Percentiles rank a stretch among this genome's conserved stretches.
These are phyloP conservation scores for Synergus gifuensis DNA, from an alignment of 2,888 invertebrate species.

Conservation along the genomic window DNA sequence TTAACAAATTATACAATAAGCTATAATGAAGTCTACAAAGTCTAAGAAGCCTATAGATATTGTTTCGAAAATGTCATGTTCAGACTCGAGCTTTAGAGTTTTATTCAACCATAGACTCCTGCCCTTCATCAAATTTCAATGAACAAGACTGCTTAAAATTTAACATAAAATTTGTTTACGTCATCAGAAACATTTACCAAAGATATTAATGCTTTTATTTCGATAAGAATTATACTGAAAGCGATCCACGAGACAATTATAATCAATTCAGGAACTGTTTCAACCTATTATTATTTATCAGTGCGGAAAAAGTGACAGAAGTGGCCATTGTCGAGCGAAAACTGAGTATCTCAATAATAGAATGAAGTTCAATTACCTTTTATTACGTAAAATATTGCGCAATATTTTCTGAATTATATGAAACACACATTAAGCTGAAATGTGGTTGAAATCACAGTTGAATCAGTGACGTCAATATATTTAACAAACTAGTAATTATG, in stretches of 20 bases:
- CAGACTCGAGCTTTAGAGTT: background rate
- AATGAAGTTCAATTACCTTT: background rate
- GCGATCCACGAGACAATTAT: background rate
- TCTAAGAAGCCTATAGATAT: background rate
- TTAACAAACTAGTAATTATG: too few species aligned
- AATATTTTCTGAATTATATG: background rate
- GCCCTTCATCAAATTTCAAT: background rate
- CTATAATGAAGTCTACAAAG: background rate
- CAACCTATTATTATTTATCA: background rate
- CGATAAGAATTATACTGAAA: background rate
- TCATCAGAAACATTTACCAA: background rate
- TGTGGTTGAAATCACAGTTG: too few species aligned
- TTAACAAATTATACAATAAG: background rate
- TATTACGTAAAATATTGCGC: background rate
- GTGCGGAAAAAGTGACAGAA: background rate
- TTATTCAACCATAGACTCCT: background rate
- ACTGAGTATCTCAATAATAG: background rate
- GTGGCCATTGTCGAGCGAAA: background rate
- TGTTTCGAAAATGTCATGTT: background rate
- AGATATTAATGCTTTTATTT: background rate
- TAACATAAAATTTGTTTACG: background rate
- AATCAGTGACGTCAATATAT: background rate
- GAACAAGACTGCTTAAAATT: background rate
- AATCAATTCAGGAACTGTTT: background rate
- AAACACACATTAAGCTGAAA: background rate